These are phyloP conservation scores for Echinometra lucunter DNA, from an alignment of 53 echinoderm and acorn worm genomes.

Conservation along the genomic window DNA sequence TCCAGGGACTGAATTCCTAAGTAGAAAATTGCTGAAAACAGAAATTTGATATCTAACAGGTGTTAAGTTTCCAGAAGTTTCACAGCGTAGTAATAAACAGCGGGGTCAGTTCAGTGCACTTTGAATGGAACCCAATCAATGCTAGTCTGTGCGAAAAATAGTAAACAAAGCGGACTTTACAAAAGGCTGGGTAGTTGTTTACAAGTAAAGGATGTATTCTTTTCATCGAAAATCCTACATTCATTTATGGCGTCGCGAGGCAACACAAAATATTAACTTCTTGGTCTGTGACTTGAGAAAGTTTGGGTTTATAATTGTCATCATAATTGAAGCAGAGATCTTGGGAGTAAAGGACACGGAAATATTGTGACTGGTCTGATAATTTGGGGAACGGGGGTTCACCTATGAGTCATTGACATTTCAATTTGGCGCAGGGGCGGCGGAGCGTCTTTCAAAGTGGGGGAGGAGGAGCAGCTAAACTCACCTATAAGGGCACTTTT, in stretches of 20 bases:
- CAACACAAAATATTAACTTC: not conserved
- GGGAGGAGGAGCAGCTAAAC: too few relatives aligned
- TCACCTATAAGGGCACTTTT: too few relatives aligned
- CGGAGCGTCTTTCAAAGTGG: too few relatives aligned
- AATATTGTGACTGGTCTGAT: too few relatives aligned
- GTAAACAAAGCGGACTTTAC: conserved; percentile 44
- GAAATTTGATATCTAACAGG: not conserved
- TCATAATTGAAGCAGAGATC: too few relatives aligned
- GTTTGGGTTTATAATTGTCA: too few relatives aligned
- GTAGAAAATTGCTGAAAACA: not conserved
- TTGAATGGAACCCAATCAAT: conserved; percentile 12
- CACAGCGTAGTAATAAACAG: conserved; percentile 26
- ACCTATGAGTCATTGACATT: too few relatives aligned
- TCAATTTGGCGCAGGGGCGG: too few relatives aligned
- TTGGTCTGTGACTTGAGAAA: not conserved
- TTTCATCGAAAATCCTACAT: not conserved
- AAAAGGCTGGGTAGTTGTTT: conserved; percentile 58
- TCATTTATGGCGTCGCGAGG: not conserved
- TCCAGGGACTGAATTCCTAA: not conserved
- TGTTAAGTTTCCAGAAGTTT: conserved; percentile 52
- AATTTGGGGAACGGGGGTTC: too few relatives aligned
- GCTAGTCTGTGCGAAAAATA: conserved; percentile 47
- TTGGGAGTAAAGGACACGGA: too few relatives aligned
- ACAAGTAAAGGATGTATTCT: conserved; percentile 31
- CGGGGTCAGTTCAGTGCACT: conserved; percentile 31